Percentiles rank a stretch among this genome's conserved stretches.
Evolutionary conservation across 2,113 vertebrate species (phyloP).

Genomic region (Caranx melampygus): DNA sequence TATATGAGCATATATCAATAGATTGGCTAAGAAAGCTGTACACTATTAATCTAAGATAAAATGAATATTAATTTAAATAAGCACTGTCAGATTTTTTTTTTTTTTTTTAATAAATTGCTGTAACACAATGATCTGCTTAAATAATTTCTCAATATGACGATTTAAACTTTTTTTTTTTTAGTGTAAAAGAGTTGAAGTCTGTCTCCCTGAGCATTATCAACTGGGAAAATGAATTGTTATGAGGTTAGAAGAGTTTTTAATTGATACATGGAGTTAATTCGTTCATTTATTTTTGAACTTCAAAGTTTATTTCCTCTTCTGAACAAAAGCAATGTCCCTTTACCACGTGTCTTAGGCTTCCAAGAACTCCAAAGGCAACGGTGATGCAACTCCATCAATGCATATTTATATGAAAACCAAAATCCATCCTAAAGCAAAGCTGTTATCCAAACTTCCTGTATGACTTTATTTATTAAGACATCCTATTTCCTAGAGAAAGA

Average conservation of each 20-base stretch:
- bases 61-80: not conserved
- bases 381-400: not conserved
- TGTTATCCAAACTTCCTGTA: constrained; percentile 3
- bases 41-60: not conserved
- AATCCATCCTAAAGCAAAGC: not conserved
- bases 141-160: not conserved
- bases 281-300: not conserved
- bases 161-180: not conserved
- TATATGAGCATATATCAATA: not conserved
- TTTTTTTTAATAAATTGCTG: too few species aligned
- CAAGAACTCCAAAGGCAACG: not conserved
- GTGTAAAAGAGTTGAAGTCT: not conserved
- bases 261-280: constrained; percentile 16
- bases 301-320: not conserved
- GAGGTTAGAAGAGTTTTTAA: constrained; percentile 1
- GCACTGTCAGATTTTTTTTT: not conserved
- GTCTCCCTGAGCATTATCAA: not conserved
- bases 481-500: constrained; percentile 32
- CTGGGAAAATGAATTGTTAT: constrained; percentile 7
- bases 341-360: not conserved
- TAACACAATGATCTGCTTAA: too few species aligned
- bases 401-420: not conserved
- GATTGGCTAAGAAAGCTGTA: not conserved
- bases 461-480: not conserved
- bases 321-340: not conserved